Evolutionary conservation across 2,797 vertebrate genomes (phyloP).

Genomic region (Anabacerthia variegaticeps): DNA sequence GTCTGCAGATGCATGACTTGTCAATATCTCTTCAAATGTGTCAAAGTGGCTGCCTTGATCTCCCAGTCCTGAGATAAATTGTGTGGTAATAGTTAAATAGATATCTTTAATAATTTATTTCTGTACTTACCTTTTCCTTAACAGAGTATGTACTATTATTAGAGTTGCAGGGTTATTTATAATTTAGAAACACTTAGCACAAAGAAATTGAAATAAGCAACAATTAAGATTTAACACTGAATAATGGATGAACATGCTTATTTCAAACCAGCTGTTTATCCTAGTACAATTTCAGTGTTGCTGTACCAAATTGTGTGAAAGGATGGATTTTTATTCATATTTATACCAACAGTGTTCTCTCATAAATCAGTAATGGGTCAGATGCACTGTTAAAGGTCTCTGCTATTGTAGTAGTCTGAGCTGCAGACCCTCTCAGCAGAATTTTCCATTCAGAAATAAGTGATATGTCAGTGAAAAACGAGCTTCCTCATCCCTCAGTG

Average conservation of each 20-base stretch:
- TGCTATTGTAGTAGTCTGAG: not conserved
- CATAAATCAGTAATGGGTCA: conserved; percentile 29
- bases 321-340: not conserved
- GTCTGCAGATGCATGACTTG: not conserved
- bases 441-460: conserved; percentile 27
- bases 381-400: not conserved
- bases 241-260: conserved; percentile 34
- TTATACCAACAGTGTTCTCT: not conserved
- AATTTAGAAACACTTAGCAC: conserved; percentile 70
- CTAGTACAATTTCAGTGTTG: not conserved
- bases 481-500: not conserved
- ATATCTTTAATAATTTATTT: conserved; percentile 55
- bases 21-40: not conserved
- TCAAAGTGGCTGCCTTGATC: not conserved
- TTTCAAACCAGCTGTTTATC: conserved; percentile 34
- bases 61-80: not conserved
- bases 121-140: conserved; percentile 61
- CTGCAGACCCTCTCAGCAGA: not conserved
- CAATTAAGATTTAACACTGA: conserved; percentile 65
- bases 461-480: conserved; percentile 15
- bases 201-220: conserved; percentile 41
- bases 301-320: conserved; percentile 14
- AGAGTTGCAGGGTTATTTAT: conserved; percentile 31
- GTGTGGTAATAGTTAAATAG: conserved; percentile 33
- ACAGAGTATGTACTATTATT: conserved; percentile 40